phyloP scores from a whole-genome alignment of 2,113 vertebrate species.

The Ellobius talpinus region DNA sequence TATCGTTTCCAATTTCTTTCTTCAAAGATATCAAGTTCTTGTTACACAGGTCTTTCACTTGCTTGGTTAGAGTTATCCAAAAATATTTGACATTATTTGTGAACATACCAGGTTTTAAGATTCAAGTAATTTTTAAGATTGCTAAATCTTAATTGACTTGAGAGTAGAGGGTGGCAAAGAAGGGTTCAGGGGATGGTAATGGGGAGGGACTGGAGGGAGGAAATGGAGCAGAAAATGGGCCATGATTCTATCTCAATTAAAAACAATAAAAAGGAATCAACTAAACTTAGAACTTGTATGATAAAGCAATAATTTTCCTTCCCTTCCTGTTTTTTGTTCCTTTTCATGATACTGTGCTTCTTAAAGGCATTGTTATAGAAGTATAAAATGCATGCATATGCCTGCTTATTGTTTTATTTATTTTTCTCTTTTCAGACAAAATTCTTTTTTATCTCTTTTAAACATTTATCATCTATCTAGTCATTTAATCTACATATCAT shows the following conservation, averaged over 20 bases:
- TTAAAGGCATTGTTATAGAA: neutral
- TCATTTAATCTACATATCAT: neutral
- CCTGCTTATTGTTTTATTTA: neutral
- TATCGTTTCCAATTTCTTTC: neutral
- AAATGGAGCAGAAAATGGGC: neutral
- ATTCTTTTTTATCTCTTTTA: neutral
- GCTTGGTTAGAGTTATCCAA: neutral
- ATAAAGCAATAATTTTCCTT: neutral
- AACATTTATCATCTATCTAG: neutral
- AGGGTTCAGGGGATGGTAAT: neutral
- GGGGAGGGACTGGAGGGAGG: neutral
- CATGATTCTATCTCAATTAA: neutral
- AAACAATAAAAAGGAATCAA: conserved; percentile 24
- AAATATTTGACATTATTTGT: neutral
- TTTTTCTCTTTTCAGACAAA: neutral
- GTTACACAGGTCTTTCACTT: neutral
- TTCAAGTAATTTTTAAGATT: neutral
- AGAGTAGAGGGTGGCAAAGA: neutral
- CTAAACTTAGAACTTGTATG: neutral
- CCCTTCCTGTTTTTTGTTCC: neutral
- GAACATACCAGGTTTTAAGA: neutral
- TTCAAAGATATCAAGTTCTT: neutral
- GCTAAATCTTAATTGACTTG: neutral
- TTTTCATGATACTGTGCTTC: neutral
- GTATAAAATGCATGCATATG: neutral